A percentile compares a stretch with the other conserved stretches of the same genome.
phyloP scores from a whole-genome alignment of 2,888 invertebrate species.

The Leptothorax acervorum region DNA sequence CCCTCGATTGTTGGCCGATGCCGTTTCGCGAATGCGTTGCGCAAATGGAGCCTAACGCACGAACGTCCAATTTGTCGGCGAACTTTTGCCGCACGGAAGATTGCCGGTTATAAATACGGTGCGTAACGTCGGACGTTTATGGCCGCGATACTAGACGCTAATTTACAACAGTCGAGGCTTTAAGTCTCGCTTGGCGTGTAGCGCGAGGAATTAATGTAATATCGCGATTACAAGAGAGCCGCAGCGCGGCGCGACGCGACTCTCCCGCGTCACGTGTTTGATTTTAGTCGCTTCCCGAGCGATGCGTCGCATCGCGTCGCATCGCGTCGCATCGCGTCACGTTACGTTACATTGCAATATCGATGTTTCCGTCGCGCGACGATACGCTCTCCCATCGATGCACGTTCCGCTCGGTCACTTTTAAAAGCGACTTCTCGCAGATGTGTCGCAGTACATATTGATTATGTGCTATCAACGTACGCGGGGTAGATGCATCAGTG shows the following conservation, averaged over 20 bases:
- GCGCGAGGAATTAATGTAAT: conserved; percentile 37
- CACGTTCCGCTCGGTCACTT: not conserved
- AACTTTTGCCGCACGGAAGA: conserved; percentile 65
- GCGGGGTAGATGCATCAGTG: conserved; percentile 38
- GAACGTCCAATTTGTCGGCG: conserved; percentile 73
- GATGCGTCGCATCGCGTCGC: not conserved
- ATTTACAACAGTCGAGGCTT: conserved; percentile 63
- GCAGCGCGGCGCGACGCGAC: not conserved
- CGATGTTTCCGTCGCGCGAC: not conserved
- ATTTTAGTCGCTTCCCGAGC: not conserved
- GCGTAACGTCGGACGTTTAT: conserved; percentile 71
- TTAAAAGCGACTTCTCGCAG: conserved; percentile 32
- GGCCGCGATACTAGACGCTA: conserved; percentile 64
- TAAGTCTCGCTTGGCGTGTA: conserved; percentile 23
- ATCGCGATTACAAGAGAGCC: conserved; percentile 3
- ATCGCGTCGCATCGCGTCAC: not conserved
- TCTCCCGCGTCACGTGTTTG: conserved; percentile 1
- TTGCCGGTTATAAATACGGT: conserved; percentile 69
- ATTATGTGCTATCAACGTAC: conserved; percentile 29
- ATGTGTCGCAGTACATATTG: conserved; percentile 28
- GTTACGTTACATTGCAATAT: not conserved
- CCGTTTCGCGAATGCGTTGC: conserved; percentile 8
- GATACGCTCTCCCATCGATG: conserved; percentile 11
- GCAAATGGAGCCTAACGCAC: conserved; percentile 55
- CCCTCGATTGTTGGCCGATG: conserved; percentile 48